Evolutionary conservation across 1,140 invertebrate genomes (phyloP).

Genomic region (Dreissena polymorpha): DNA sequence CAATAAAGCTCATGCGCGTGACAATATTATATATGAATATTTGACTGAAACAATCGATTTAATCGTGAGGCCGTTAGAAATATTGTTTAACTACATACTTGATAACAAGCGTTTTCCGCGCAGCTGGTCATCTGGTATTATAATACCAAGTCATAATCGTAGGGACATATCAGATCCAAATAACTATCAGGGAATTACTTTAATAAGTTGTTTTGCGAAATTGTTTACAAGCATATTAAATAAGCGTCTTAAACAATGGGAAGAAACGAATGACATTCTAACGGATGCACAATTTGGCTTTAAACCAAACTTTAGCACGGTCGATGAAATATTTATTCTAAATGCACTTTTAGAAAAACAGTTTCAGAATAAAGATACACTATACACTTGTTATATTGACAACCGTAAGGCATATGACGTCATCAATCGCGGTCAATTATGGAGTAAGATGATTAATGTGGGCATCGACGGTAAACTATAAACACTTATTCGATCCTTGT

Average conservation of each 20-base stretch:
- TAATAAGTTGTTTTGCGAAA: no score
- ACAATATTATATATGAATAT: slow-evolving; percentile 16
- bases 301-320: slow-evolving; percentile 8
- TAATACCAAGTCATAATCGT: background rate
- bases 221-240: no score
- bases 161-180: background rate
- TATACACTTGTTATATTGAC: slow-evolving; percentile 5
- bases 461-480: slow-evolving; percentile 1
- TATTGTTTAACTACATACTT: no score
- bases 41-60: background rate
- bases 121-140: no score
- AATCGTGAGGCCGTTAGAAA: no score
- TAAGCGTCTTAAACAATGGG: background rate
- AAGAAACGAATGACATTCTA: background rate
- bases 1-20: background rate
- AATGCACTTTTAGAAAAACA: background rate
- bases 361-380: slow-evolving; percentile 2
- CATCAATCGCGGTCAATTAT: slow-evolving; percentile 4
- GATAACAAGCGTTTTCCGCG: no score
- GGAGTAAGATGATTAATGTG: slow-evolving; percentile 3
- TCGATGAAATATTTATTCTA: slow-evolving; percentile 15
- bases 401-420: background rate
- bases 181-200: background rate
- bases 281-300: background rate
- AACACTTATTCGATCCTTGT: no score